Conservation (phyloP, 2,797 vertebrate genomes). For the Crocidura indochinensis region DNA sequence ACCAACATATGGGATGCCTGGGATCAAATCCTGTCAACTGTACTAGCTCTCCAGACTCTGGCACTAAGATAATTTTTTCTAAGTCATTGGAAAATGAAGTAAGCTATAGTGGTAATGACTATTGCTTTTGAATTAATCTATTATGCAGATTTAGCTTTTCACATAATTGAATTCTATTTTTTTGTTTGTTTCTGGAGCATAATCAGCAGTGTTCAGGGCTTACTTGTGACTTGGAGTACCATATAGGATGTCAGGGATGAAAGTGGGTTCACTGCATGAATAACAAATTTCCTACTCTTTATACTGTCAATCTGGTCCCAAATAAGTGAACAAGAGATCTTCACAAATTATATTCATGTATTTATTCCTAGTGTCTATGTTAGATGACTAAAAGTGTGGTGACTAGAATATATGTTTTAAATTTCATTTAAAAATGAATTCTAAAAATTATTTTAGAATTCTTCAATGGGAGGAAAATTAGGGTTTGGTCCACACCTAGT, state of each 20-base stretch:
- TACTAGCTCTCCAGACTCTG: too few relatives aligned
- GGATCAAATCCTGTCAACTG: too few relatives aligned
- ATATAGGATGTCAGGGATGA: too few relatives aligned
- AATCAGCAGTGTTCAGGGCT: too few relatives aligned
- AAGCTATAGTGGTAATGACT: slow-evolving; percentile 25
- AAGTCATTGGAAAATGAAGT: slow-evolving; percentile 55
- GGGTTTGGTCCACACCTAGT: too few relatives aligned
- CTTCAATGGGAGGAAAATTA: too few relatives aligned
- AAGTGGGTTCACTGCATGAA: too few relatives aligned
- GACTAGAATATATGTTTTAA: neutral
- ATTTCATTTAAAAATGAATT: neutral
- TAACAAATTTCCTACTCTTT: too few relatives aligned
- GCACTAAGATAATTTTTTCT: slow-evolving; percentile 39
- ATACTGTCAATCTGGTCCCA: too few relatives aligned
- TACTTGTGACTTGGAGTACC: too few relatives aligned
- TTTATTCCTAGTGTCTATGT: slow-evolving; percentile 7
- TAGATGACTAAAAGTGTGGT: slow-evolving; percentile 15
- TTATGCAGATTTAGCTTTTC: slow-evolving; percentile 55
- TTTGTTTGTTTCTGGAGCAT: too few relatives aligned
- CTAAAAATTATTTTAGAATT: neutral
- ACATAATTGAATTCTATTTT: slow-evolving; percentile 19
- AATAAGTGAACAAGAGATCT: slow-evolving; percentile 11
- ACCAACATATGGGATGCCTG: too few relatives aligned
- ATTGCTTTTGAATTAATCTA: slow-evolving; percentile 49
- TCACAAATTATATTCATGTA: slow-evolving; percentile 1